Conservation (phyloP, 1,140 invertebrate genomes). For the Drosophila jambulina region DNA sequence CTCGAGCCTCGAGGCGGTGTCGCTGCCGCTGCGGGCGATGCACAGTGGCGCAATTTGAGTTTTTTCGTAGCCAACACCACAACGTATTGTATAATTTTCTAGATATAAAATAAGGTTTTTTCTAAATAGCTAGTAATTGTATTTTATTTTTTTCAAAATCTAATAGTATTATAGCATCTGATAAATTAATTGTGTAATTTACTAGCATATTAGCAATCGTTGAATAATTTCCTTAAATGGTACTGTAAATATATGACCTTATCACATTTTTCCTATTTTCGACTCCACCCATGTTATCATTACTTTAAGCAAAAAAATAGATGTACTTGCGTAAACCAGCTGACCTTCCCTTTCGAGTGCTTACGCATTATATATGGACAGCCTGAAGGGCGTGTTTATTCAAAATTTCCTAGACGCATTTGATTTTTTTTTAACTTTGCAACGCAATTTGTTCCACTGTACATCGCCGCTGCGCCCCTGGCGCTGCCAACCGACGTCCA, state of each 20-base stretch:
- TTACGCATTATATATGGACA: background rate
- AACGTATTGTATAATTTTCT: background rate
- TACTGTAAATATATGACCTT: background rate
- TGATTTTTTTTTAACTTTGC: background rate
- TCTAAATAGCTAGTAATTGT: too few species aligned
- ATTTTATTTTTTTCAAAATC: too few species aligned
- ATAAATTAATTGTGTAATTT: background rate
- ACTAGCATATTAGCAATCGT: background rate
- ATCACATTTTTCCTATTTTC: background rate
- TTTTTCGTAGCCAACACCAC: background rate
- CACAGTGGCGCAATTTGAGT: conserved; percentile 1
- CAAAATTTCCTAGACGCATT: background rate
- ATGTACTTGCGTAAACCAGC: background rate
- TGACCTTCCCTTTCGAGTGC: background rate
- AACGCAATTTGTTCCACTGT: background rate
- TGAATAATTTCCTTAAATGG: background rate
- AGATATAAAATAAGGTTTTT: background rate
- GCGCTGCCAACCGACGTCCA: conserved; percentile 25
- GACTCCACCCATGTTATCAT: too few species aligned
- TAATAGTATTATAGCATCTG: background rate
- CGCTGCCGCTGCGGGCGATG: conserved; percentile 8
- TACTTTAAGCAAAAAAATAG: background rate
- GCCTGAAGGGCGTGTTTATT: background rate
- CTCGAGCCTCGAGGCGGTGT: conserved; percentile 5
- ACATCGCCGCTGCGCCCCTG: background rate